Evolutionary conservation across 2,797 vertebrate genomes (phyloP), one percentile per base, ranked within the genome.

Genomic region (Remorina albescens): DNA sequence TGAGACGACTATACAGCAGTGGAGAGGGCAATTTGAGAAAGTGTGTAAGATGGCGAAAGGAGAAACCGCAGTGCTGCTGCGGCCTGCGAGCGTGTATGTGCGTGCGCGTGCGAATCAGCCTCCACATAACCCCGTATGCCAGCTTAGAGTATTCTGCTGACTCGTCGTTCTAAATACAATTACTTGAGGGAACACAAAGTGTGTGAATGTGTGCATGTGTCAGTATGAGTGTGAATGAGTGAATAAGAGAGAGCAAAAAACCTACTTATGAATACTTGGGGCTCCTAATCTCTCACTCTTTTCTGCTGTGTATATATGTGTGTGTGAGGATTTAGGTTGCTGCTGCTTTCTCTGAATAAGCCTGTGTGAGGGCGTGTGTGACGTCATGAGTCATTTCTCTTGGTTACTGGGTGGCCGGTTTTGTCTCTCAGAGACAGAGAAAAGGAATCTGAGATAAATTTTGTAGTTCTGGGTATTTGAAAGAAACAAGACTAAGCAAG

Each of bases 121-220:
- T 84, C 73, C 63, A 75, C 64, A 80, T 77, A 80, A 85, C 83
- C 83, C 77, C 3, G 39, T 55, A 74, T 71, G 74, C 81, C 87
- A 81, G 85, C 81, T 88, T 81, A 84, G 64, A 81, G 79, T 57
- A 37, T 89, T 89, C 76, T 88, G 91, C 90, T 89, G 91, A 93
- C 84, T 90, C 55, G 50, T 66, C 74, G 6, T 58, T 89, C 61
- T 55, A 28, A 72, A 82, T 80, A 85, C 74, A 88, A 80, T 89
- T 74, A 83, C 78, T 80, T 84, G 68, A 79, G 80, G 82, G 69
- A 63, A 44, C 6, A 9, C 41, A 68, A 50, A 71, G 32, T 69
- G 67, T 80, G 78, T 71, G 72, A 41, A 42, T 39, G 76, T 39
- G 37, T 71, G 58, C 10, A 6, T 42, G 41, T 41, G 30, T 30